phyloP scores from a whole-genome alignment of 2,797 vertebrate genomes.

The Mus spretus region DNA sequence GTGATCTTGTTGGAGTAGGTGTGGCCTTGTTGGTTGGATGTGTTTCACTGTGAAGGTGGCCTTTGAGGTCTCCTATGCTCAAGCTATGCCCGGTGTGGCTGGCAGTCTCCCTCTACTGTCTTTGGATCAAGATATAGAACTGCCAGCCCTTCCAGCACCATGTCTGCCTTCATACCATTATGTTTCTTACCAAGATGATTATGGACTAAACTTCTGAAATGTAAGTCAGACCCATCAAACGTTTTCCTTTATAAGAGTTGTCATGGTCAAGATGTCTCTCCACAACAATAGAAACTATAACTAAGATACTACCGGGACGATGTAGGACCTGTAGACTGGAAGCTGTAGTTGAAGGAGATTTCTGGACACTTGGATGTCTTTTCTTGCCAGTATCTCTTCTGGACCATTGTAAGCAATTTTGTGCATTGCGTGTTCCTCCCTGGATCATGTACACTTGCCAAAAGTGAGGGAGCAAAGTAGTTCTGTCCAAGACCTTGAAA shows the following conservation, averaged over 20 bases:
- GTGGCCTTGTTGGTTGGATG: not conserved
- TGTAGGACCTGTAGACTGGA: not conserved
- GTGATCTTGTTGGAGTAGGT: not conserved
- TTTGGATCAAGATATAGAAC: not conserved
- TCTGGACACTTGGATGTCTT: too few species aligned
- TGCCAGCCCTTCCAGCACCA: not conserved
- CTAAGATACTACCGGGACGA: not conserved
- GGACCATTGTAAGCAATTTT: not conserved
- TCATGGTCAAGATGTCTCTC: not conserved
- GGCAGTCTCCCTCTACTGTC: not conserved
- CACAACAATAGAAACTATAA: not conserved
- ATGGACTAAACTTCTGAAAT: not conserved
- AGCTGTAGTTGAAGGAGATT: not conserved
- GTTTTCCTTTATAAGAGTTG: not conserved
- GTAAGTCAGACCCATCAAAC: not conserved
- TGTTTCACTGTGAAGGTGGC: not conserved
- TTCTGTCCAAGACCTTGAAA: not conserved
- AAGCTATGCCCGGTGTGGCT: not conserved
- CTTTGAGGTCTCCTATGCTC: not conserved
- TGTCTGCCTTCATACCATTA: not conserved
- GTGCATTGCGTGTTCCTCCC: not conserved
- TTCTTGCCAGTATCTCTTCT: not conserved
- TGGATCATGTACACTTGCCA: not conserved
- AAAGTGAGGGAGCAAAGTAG: not conserved
- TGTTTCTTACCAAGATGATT: not conserved